Base-by-base conservation (phyloP, 2,113 vertebrate species). In the Alexandromys fortis region DNA sequence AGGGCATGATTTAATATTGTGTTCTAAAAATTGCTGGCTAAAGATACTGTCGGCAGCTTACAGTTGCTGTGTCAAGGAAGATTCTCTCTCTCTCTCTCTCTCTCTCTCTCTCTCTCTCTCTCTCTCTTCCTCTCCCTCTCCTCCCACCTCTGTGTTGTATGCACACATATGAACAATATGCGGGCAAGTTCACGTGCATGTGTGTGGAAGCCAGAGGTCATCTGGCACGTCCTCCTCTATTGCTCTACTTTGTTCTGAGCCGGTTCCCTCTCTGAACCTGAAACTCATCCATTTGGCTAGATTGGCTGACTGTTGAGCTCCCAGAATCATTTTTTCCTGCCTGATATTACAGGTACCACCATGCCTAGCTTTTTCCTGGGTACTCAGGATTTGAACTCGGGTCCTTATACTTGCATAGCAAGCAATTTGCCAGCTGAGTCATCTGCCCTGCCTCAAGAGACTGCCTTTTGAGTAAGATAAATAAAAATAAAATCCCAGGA, bases 401-500 rank as follows among this genome's bases (percentile, higher is more conserved):
- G 6, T n/a, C 85, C 7, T 16, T 63, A 52, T 5, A 22, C 21
- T 17, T 70, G 11, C 47, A n/a, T 35, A 52, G 30, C 65, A 87
- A 35, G 85, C 19, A 68, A 7, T 9, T 70, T 26, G 24, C 21
- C 33, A 49, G n/a, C 3, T 2, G 21, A 22, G 19, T 35, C 45
- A 22, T 33, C 45, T 49, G 63, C 21, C 65, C 45, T 1, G 5
- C 28, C 42, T 65, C 33, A 45, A 82, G 55, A 45, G n/a, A n/a
- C 17, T 21, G 1, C 30, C 35, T 22, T 95, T 73, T 77, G 61
- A 85, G 45, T 4, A 47, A 81, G 19, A 85, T 86, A 87, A 94
- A 75, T 88, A 42, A 65, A 87, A 96, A 90, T 70, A n/a, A 90
- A 96, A 94, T 63, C 45, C 2, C 0, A 73, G 61, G 24, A 33